A percentile compares a stretch with the other conserved stretches of the same genome.
Conservation (phyloP, 2,113 vertebrate species). For the Phalacrocorax carbo region DNA sequence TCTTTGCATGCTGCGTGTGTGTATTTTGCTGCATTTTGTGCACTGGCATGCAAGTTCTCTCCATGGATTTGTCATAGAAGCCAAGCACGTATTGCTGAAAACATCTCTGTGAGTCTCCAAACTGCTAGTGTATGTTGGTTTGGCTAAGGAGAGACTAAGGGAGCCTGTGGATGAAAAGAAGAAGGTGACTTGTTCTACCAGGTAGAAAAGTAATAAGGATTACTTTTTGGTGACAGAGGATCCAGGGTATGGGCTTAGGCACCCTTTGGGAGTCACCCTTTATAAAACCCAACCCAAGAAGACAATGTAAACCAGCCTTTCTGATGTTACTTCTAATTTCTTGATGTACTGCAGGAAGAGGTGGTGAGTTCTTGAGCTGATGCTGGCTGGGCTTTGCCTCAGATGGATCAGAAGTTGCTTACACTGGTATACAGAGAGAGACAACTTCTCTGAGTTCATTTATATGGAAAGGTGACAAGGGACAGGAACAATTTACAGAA, state of each 20-base stretch:
- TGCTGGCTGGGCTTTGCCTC: background rate
- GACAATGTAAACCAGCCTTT: background rate
- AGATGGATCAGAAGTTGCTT: accelerated
- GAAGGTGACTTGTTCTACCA: background rate
- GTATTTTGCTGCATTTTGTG: background rate
- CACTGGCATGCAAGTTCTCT: background rate
- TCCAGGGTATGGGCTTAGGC: background rate
- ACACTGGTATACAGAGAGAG: background rate
- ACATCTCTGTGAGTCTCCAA: background rate
- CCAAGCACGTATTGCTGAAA: background rate
- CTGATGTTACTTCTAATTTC: background rate
- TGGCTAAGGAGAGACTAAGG: background rate
- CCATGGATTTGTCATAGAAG: background rate
- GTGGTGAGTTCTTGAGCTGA: background rate
- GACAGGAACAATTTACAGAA: background rate
- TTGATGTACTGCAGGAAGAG: background rate
- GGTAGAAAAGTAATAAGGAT: background rate
- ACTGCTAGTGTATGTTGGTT: accelerated
- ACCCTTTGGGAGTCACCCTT: background rate
- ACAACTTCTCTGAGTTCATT: background rate
- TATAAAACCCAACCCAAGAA: background rate
- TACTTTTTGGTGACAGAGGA: background rate
- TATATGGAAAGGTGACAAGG: background rate
- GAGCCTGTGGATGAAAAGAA: background rate
- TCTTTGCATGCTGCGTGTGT: background rate